A percentile compares a stretch with the other conserved stretches of the same genome.
Evolutionary conservation across 2,113 vertebrate species (phyloP).

Genomic region (human): DNA sequence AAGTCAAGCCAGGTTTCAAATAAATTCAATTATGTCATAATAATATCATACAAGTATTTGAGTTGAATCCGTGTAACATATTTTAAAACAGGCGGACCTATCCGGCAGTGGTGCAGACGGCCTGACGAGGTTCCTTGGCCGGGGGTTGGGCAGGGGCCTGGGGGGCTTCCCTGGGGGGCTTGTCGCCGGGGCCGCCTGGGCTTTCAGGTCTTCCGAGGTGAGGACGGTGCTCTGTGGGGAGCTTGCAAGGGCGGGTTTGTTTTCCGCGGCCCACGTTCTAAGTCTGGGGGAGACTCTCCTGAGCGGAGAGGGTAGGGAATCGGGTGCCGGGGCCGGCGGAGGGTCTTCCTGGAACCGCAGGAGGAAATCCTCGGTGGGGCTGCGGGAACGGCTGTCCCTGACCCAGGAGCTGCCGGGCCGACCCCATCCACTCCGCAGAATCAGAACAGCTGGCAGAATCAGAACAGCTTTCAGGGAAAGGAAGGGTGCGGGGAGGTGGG

Average conservation of each 20-base stretch:
- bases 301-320: neutral
- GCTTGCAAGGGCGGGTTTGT: rapidly evolving
- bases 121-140: neutral
- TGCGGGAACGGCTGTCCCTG: neutral
- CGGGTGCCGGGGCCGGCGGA: neutral
- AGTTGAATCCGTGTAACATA: neutral
- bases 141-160: neutral
- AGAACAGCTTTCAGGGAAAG: rapidly evolving
- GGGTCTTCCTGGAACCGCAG: neutral
- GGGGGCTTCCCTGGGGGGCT: rapidly evolving
- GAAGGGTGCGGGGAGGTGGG: neutral
- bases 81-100: neutral
- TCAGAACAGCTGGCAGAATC: rapidly evolving
- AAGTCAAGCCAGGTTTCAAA: neutral
- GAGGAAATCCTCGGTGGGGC: neutral
- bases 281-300: rapidly evolving
- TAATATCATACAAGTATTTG: no score
- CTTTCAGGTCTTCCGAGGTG: rapidly evolving
- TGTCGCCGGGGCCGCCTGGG: rapidly evolving
- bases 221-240: rapidly evolving
- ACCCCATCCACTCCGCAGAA: neutral
- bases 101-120: conserved; percentile 53
- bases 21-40: neutral
- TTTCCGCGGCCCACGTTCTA: rapidly evolving
- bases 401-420: neutral